Evolutionary conservation across 2,888 invertebrate genomes (phyloP).

Genomic region (Lagria hirta): DNA sequence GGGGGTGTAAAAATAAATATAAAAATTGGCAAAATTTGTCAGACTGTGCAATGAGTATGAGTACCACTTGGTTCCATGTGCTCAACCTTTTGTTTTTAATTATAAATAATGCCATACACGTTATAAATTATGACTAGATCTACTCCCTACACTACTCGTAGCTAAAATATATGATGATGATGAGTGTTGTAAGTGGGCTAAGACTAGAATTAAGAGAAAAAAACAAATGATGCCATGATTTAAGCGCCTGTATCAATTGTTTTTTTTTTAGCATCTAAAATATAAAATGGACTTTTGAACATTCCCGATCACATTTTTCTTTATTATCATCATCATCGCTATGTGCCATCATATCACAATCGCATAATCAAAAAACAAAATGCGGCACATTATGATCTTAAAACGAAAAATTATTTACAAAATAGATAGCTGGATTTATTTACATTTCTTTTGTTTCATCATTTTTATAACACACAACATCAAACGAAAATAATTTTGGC

Average conservation of each 20-base stretch:
- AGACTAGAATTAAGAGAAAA: conserved; percentile 7
- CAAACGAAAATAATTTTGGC: conserved; percentile 26
- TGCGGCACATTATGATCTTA: too few species aligned
- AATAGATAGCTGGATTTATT: too few species aligned
- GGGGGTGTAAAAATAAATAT: conserved; percentile 28
- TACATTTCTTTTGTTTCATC: conserved; percentile 11
- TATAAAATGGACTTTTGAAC: conserved; percentile 36
- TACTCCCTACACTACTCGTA: conserved; percentile 48
- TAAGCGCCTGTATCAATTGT: conserved; percentile 25
- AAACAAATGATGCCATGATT: conserved; percentile 20
- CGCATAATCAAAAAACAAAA: too few species aligned
- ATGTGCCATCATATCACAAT: too few species aligned
- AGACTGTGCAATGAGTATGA: conserved; percentile 39
- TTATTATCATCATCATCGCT: too few species aligned
- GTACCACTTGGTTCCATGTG: conserved; percentile 38
- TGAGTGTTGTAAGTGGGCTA: conserved; percentile 21
- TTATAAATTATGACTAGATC: conserved; percentile 45
- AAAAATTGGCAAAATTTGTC: conserved; percentile 35
- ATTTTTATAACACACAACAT: conserved; percentile 21
- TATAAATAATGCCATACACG: conserved; percentile 45
- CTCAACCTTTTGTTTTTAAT: conserved; percentile 29
- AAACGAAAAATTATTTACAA: too few species aligned
- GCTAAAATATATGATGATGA: conserved; percentile 49
- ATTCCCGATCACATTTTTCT: conserved; percentile 19
- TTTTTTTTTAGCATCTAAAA: conserved; percentile 38